Evolutionary conservation across 2,797 vertebrate genomes (phyloP).

Genomic region (Propithecus perrieri): DNA sequence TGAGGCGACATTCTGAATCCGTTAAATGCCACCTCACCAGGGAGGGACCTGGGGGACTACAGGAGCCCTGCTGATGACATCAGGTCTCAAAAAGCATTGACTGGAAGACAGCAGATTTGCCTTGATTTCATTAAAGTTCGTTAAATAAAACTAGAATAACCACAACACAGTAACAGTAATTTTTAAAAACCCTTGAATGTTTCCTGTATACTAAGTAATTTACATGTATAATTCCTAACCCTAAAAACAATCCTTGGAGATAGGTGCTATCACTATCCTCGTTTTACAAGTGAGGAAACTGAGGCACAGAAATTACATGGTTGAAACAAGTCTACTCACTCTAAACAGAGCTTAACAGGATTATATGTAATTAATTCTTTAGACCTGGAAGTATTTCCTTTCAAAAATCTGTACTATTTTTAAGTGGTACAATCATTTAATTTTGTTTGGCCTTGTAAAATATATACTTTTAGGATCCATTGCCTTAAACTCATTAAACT

Average conservation of each 20-base stretch:
- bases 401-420: not conserved
- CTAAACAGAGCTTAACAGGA: not conserved
- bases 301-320: not conserved
- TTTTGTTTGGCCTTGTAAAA: not conserved
- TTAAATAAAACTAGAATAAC: not conserved
- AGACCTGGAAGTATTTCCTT: not conserved
- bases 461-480: not conserved
- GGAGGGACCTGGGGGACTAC: not conserved
- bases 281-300: not conserved
- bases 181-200: not conserved
- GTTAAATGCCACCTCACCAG: not conserved
- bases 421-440: not conserved
- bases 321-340: not conserved
- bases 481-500: not conserved
- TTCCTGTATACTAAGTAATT: not conserved
- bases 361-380: not conserved
- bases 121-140: not conserved
- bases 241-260: not conserved
- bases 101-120: not conserved
- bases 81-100: not conserved
- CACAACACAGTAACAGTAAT: not conserved
- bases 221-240: not conserved
- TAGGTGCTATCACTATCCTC: not conserved
- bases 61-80: not conserved
- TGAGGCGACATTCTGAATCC: slow-evolving; percentile 14